Evolutionary conservation across 1,140 invertebrate genomes (phyloP), one percentile per base, ranked within the genome.

Genomic region (Ceratosolen fusciceps): DNA sequence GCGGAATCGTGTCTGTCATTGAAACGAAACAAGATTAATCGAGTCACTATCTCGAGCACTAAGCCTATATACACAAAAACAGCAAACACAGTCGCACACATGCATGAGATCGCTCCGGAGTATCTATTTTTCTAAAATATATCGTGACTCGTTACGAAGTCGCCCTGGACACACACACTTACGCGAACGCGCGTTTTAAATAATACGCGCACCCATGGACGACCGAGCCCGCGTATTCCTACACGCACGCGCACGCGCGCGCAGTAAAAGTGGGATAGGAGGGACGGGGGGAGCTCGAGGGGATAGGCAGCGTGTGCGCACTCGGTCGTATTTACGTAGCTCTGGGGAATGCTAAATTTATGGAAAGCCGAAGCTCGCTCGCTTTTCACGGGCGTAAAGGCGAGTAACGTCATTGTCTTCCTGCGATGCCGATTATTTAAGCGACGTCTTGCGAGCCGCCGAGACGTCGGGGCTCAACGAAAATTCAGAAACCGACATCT

Each of bases 21-120:
- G 75, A 77, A 77, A 70, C 52, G 75, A 77, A 77, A 77, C 65
- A 77, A 77, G 75, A 77, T 77, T 77, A 77, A 77, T 77, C 75
- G 75, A 77, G 37, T 67, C 52, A 31, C 34, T 21, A 62, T 52
- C 49, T 39, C 34, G 49, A 56, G 12, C 67, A 31, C 60, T 65
- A 65, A 65, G 21, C 60, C 34, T 65, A 49, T 34, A 21, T 31
- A 52, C 43, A 71, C 68, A 31, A 49, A 52, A 52, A 65, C 16
- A 19, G 5, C n/a, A n/a, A n/a, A 71, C 47, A 34, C 47, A n/a
- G 21, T 21, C 1, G 10, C 47, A 71, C 67, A 37, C 26, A 12
- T 19, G 21, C 72, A 19, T 3, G 9, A 0, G 21, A 39, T 73
- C 21, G 71, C 52, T 73, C 29, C 21, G 9, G 47, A 52, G 43